Evolutionary conservation across 2,113 vertebrate genomes (phyloP).

Genomic region (Dasyornis broadbenti): DNA sequence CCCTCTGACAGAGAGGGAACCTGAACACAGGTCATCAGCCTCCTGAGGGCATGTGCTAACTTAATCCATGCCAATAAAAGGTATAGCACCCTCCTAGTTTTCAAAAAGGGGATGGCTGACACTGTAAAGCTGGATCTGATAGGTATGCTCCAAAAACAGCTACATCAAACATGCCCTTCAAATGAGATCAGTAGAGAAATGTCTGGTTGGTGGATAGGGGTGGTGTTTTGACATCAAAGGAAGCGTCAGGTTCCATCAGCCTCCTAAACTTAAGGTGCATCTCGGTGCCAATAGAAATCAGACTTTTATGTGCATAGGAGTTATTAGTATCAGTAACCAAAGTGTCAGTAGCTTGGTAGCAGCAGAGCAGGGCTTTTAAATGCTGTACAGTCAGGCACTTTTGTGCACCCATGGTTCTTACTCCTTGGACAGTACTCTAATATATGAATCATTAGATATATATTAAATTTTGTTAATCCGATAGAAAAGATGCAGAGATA

Average conservation of each 20-base stretch:
- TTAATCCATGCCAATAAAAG: background rate
- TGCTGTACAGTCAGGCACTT: background rate
- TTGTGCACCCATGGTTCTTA: accelerated
- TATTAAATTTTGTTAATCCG: background rate
- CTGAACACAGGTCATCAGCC: background rate
- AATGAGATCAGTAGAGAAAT: background rate
- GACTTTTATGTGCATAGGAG: background rate
- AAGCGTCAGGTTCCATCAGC: background rate
- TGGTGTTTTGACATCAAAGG: background rate
- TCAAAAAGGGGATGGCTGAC: background rate
- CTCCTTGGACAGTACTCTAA: background rate
- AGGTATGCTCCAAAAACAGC: background rate
- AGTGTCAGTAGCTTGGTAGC: background rate
- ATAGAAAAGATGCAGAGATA: background rate
- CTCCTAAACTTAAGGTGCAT: background rate
- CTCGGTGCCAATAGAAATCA: background rate
- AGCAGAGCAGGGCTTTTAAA: background rate
- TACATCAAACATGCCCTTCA: background rate
- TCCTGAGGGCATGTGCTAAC: background rate
- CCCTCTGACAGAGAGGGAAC: background rate
- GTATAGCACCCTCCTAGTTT: background rate
- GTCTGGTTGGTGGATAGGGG: background rate
- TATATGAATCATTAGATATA: background rate
- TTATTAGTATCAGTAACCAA: background rate
- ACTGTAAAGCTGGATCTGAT: background rate